These are phyloP conservation scores for Liasis olivaceus DNA, from an alignment of 2,797 vertebrate genomes.

Conservation along the genomic window DNA sequence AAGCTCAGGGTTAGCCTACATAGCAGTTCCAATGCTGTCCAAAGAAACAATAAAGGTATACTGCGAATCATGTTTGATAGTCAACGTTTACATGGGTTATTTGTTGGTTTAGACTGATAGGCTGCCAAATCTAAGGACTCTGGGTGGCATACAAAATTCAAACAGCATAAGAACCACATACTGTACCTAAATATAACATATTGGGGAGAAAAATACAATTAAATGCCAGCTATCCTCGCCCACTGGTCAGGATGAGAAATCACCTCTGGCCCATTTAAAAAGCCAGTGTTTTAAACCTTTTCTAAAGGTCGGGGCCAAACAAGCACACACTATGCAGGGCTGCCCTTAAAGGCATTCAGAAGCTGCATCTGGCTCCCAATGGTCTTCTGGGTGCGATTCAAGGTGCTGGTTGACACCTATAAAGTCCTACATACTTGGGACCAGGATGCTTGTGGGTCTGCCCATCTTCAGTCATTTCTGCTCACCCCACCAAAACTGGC, in stretches of 20 bases:
- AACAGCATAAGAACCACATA: not conserved
- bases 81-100: not conserved
- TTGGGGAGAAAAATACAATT: not conserved
- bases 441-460: not conserved
- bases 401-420: not conserved
- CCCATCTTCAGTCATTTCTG: not conserved
- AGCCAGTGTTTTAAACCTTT: not conserved
- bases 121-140: not conserved
- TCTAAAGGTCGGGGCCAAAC: not conserved
- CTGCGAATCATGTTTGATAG: no score
- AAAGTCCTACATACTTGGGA: not conserved
- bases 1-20: no score
- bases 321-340: not conserved
- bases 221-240: not conserved
- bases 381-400: not conserved
- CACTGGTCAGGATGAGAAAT: not conserved
- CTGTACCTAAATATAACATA: not conserved
- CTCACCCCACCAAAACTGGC: not conserved
- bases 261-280: not conserved
- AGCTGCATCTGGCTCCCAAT: not conserved
- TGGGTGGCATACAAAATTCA: not conserved
- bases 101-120: not conserved
- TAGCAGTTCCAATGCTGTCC: not conserved
- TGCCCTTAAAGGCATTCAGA: not conserved
- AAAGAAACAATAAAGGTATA: not conserved